phyloP scores from a whole-genome alignment of 2,113 vertebrate species.

The Leptosomus discolor region DNA sequence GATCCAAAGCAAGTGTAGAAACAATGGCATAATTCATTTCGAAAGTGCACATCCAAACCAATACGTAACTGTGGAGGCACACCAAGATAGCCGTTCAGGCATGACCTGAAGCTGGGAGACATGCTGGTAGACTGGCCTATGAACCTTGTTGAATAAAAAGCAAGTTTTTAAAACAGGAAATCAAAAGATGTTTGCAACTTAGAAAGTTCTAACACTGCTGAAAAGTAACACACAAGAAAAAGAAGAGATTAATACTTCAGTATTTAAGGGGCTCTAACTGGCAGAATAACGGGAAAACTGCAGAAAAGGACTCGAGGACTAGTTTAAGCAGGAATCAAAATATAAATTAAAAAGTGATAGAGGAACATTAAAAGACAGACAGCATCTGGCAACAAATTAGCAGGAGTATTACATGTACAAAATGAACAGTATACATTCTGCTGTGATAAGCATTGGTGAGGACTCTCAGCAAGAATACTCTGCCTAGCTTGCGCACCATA shows the following conservation, averaged over 20 bases:
- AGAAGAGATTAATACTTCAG: not conserved
- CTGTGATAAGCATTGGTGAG: not conserved
- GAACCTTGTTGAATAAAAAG: not conserved
- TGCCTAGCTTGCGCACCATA: not conserved
- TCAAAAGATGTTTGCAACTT: not conserved
- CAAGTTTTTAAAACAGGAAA: not conserved
- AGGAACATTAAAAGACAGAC: not conserved
- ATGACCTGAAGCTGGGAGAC: not conserved
- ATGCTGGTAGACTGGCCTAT: not conserved
- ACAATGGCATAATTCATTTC: not conserved
- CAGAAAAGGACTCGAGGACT: not conserved
- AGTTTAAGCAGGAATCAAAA: not conserved
- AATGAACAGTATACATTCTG: not conserved
- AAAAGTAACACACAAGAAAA: not conserved
- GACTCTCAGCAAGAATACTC: not conserved
- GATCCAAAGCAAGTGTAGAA: not conserved
- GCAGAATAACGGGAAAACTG: not conserved
- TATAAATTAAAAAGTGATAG: not conserved
- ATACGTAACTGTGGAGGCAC: no score
- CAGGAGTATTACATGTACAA: not conserved
- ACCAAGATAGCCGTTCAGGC: not conserved
- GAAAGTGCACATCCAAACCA: not conserved
- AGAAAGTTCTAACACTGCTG: not conserved
- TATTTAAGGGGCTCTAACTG: not conserved
- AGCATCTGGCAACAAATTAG: not conserved